phyloP scores from a whole-genome alignment of 1,140 invertebrate species.

The Dinothrombium tinctorium region DNA sequence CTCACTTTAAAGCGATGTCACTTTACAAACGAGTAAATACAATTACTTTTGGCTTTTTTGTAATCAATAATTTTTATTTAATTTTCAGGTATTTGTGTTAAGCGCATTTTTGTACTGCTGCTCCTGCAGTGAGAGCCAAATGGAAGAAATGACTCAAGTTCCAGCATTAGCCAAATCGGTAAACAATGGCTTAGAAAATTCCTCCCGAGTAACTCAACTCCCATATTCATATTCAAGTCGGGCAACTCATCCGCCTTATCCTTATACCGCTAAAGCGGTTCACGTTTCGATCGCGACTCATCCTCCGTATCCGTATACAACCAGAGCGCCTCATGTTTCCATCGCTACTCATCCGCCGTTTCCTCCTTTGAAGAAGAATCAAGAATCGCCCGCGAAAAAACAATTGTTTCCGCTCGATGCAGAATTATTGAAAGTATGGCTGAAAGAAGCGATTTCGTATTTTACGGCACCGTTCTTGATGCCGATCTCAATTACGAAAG shows the following conservation, averaged over 20 bases:
- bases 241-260: not conserved
- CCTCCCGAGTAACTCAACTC: constrained; percentile 1
- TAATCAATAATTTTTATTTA: no score
- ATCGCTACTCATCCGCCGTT: not conserved
- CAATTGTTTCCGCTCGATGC: not conserved
- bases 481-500: not conserved
- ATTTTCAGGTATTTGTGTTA: no score
- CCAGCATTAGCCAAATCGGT: no score
- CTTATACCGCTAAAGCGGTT: not conserved
- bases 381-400: not conserved
- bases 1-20: no score
- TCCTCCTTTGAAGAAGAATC: not conserved
- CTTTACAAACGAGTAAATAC: no score
- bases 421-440: not conserved
- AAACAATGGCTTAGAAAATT: no score
- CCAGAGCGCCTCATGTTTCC: not conserved
- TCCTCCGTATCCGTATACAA: not conserved
- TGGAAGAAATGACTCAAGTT: no score
- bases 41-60: no score
- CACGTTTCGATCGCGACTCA: no score
- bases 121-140: no score
- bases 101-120: no score
- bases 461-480: not conserved
- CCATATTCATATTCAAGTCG: not conserved
- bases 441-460: not conserved